A percentile compares a stretch with the other conserved stretches of the same genome.
Evolutionary conservation across 2,113 vertebrate species (phyloP).

Genomic region (Vidua macroura): DNA sequence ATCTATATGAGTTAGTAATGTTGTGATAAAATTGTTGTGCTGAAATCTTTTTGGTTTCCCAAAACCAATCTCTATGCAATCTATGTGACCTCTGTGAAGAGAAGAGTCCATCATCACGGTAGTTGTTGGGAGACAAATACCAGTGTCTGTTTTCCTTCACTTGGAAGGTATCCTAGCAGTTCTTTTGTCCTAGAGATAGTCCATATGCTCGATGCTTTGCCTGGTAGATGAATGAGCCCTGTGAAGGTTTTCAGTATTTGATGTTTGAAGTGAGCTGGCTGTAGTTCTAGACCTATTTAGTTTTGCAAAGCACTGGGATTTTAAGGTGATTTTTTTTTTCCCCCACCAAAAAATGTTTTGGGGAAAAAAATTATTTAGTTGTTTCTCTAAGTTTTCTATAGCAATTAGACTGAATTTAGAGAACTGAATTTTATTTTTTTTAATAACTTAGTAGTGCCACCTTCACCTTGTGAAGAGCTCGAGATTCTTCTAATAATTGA

Average conservation of each 20-base stretch:
- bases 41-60: constrained; percentile 52
- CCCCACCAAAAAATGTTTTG: background rate
- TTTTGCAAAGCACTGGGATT: background rate
- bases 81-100: constrained; percentile 40
- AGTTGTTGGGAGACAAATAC: constrained; percentile 55
- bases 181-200: constrained; percentile 40
- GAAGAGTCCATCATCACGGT: constrained; percentile 36
- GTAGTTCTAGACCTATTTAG: background rate
- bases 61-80: constrained; percentile 44
- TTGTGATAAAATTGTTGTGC: constrained; percentile 33
- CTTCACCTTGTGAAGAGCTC: background rate
- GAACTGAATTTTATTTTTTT: background rate
- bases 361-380: background rate
- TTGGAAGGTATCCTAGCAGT: constrained; percentile 48
- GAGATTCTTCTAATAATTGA: background rate
- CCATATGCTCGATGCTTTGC: constrained; percentile 27
- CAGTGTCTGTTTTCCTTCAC: constrained; percentile 46
- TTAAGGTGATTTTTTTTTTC: background rate
- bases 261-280: background rate
- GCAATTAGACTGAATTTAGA: background rate
- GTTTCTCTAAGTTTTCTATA: background rate
- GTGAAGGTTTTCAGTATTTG: background rate
- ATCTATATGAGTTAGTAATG: constrained; percentile 41
- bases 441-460: background rate
- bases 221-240: constrained; percentile 31